phyloP scores from a whole-genome alignment of 2,888 invertebrate species.

The Synanthedon tipuliformis region DNA sequence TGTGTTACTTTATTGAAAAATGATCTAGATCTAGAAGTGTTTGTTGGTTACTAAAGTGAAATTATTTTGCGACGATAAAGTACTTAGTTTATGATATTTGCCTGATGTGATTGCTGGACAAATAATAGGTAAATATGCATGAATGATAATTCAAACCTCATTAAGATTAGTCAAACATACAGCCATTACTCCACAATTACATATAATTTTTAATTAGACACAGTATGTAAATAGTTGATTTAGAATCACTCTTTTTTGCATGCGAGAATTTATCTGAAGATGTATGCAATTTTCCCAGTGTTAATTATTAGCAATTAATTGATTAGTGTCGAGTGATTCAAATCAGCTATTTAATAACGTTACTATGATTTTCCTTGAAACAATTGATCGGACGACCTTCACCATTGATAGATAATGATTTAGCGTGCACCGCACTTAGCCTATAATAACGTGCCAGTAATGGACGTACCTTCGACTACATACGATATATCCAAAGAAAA shows the following conservation, averaged over 20 bases:
- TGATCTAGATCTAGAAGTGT: neutral
- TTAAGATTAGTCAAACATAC: slow-evolving; percentile 52
- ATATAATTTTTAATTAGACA: neutral
- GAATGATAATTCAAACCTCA: neutral
- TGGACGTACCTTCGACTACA: slow-evolving; percentile 71
- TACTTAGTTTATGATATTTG: neutral
- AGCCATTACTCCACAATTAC: slow-evolving; percentile 46
- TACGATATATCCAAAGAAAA: slow-evolving; percentile 72
- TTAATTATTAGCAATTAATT: neutral
- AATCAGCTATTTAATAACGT: slow-evolving; percentile 2
- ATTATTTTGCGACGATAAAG: neutral
- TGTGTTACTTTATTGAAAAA: neutral
- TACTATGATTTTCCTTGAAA: neutral
- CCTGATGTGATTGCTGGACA: neutral
- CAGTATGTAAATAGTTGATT: neutral
- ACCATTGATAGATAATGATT: slow-evolving; percentile 25
- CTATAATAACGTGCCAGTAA: slow-evolving; percentile 54
- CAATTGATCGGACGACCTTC: slow-evolving; percentile 28
- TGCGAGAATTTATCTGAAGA: neutral
- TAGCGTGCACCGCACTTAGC: slow-evolving; percentile 52
- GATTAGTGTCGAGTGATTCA: neutral
- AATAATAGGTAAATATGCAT: neutral
- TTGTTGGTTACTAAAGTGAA: neutral
- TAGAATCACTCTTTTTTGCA: neutral
- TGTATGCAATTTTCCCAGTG: neutral